phyloP scores from a whole-genome alignment of 1,140 invertebrate species.

The Ceratina calcarata region DNA sequence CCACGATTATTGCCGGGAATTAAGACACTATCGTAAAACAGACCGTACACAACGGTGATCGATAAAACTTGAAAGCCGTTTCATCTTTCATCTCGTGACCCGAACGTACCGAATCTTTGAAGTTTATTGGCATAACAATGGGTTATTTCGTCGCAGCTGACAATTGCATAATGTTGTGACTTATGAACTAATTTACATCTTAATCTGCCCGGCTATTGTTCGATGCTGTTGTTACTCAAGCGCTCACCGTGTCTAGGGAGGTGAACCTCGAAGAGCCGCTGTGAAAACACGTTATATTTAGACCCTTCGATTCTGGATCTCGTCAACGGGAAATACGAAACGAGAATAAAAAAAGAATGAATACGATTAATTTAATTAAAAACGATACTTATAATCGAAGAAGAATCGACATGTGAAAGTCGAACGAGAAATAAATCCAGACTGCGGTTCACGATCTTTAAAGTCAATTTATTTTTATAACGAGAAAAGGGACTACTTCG shows the following conservation, averaged over 20 bases:
- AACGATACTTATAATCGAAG: too few species aligned
- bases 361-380: too few species aligned
- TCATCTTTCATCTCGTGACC: background rate
- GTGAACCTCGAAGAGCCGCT: conserved; percentile 44
- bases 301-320: conserved; percentile 36
- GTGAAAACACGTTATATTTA: conserved; percentile 29
- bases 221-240: conserved; percentile 58
- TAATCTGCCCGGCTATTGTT: conserved; percentile 67
- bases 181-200: conserved; percentile 71
- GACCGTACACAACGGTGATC: background rate
- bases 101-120: conserved; percentile 43
- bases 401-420: background rate
- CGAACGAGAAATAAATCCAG: background rate
- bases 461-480: background rate
- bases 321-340: background rate
- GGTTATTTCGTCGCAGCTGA: conserved; percentile 42
- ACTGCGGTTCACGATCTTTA: background rate
- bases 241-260: conserved; percentile 39
- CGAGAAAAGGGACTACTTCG: too few species aligned
- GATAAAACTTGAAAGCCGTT: conserved; percentile 25
- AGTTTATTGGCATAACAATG: conserved; percentile 64
- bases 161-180: conserved; percentile 64
- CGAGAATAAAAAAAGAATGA: background rate
- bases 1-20: background rate
- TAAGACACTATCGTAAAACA: background rate